Conservation (phyloP, 2,113 vertebrate species). For the Aegithalos caudatus region DNA sequence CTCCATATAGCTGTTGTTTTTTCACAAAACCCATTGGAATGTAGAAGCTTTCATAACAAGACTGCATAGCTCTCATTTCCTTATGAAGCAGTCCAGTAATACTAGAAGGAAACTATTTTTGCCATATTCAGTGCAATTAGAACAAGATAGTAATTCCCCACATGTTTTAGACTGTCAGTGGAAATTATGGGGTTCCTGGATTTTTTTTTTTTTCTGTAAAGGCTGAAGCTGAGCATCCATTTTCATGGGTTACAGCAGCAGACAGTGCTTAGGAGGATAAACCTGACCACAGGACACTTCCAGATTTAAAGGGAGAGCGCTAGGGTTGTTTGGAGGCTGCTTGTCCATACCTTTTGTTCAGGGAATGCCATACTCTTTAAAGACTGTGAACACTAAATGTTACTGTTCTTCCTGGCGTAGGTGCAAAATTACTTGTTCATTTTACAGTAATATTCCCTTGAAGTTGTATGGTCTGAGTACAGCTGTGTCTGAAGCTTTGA, state of each 20-base stretch:
- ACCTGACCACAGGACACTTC: background rate
- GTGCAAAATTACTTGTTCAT: background rate
- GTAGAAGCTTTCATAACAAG: background rate
- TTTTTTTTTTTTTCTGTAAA: background rate
- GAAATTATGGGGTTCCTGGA: background rate
- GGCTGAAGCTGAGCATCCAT: background rate
- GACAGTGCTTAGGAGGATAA: background rate
- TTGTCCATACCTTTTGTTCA: background rate
- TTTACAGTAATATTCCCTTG: background rate
- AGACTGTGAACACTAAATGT: background rate
- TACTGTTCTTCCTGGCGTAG: background rate
- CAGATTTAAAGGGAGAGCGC: background rate
- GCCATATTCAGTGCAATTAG: background rate
- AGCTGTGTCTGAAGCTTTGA: slow-evolving; percentile 3
- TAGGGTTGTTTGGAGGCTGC: background rate
- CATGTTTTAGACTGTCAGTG: background rate
- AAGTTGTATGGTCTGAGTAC: background rate
- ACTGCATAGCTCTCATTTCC: background rate
- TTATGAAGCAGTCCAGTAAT: background rate
- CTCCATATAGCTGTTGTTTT: background rate
- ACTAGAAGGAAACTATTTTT: background rate
- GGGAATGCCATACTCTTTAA: background rate
- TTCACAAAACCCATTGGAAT: background rate
- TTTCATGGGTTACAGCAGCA: background rate
- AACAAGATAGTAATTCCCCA: background rate